These are phyloP conservation scores for Phorcus lineatus DNA, from an alignment of 2,888 invertebrate species.

Conservation along the genomic window DNA sequence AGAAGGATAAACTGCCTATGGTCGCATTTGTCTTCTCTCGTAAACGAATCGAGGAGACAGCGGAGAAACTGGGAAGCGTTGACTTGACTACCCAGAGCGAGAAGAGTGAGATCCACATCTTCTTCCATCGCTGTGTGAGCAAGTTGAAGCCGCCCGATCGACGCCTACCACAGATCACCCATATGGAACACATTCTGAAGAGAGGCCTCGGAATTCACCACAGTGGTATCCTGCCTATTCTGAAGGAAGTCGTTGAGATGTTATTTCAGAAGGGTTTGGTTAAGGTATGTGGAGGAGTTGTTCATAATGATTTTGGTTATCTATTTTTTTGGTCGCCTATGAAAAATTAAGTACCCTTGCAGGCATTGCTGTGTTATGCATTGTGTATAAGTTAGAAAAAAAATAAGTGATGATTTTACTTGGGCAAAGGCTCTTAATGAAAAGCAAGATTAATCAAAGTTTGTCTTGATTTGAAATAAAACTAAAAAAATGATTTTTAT, in stretches of 20 bases:
- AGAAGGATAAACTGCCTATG: conserved; percentile 90
- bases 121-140: conserved; percentile 89
- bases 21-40: conserved; percentile 95
- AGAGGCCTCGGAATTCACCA: conserved; percentile 98
- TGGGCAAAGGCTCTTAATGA: too few species aligned
- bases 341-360: too few species aligned
- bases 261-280: conserved; percentile 94
- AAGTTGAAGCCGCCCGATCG: conserved; percentile 90
- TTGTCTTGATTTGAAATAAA: too few species aligned
- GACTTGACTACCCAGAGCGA: conserved; percentile 90
- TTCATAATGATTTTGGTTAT: too few species aligned
- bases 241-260: conserved; percentile 99
- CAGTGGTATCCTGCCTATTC: conserved; percentile 96
- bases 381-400: too few species aligned
- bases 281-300: conserved; percentile 81
- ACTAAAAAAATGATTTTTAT: too few species aligned
- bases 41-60: conserved; percentile 85
- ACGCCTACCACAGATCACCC: conserved; percentile 88
- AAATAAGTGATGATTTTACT: too few species aligned
- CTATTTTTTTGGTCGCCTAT: too few species aligned
- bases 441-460: too few species aligned
- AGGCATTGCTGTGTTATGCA: too few species aligned
- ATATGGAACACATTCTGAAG: conserved; percentile 83
- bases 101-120: conserved; percentile 88
- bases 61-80: conserved; percentile 78